Evolutionary conservation across 2,888 invertebrate species (phyloP).

Genomic region (Andrena flavipes): DNA sequence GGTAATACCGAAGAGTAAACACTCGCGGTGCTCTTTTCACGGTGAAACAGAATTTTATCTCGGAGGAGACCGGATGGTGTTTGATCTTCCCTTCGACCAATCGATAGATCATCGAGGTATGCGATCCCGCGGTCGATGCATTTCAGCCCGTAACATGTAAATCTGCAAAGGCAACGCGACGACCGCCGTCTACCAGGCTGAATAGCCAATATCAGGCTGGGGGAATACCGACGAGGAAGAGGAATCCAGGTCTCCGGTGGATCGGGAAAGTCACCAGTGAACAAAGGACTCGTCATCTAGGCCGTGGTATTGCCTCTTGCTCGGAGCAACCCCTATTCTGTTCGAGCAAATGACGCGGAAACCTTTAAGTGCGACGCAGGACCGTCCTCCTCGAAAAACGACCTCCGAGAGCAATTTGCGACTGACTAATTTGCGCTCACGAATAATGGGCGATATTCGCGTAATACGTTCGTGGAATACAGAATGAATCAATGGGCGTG

Average conservation of each 20-base stretch:
- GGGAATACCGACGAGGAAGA: slow-evolving; percentile 32
- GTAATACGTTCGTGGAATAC: slow-evolving; percentile 16
- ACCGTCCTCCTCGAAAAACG: slow-evolving; percentile 8
- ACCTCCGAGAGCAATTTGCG: slow-evolving; percentile 34
- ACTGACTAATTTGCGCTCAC: slow-evolving; percentile 18
- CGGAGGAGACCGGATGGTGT: neutral
- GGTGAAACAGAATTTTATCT: neutral
- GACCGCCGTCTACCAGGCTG: slow-evolving; percentile 17
- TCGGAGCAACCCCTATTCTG: slow-evolving; percentile 27
- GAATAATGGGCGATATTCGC: slow-evolving; percentile 12
- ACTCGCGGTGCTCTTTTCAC: neutral
- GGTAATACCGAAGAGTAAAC: neutral
- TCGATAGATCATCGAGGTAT: slow-evolving; percentile 13
- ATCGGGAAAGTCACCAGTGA: slow-evolving; percentile 47
- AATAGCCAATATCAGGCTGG: slow-evolving; percentile 18
- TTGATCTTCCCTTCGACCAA: slow-evolving; percentile 1
- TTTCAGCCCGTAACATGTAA: slow-evolving; percentile 29
- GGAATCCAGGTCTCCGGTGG: slow-evolving; percentile 34
- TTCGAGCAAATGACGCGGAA: slow-evolving; percentile 54
- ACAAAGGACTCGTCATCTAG: slow-evolving; percentile 45
- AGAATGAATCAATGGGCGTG: slow-evolving; percentile 21
- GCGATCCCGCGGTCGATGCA: neutral
- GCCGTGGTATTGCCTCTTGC: slow-evolving; percentile 32
- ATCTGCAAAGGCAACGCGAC: slow-evolving; percentile 17
- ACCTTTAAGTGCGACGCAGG: slow-evolving; percentile 1